Base-by-base conservation (phyloP, 2,113 vertebrate species). In the Copsychus sechellarum region DNA sequence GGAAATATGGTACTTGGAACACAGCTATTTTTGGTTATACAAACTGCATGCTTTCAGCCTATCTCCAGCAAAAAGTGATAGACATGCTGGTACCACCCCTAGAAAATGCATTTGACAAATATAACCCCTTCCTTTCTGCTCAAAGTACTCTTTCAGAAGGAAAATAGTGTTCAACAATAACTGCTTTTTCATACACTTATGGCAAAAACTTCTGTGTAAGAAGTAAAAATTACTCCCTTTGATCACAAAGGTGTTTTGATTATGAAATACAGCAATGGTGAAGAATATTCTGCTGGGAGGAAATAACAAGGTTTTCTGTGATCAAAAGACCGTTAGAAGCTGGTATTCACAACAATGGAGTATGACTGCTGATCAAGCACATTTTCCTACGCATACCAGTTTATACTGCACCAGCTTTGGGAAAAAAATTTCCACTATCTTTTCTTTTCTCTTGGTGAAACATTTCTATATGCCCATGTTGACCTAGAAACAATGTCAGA, bases 301-400 rank as follows among this genome's bases (percentile, higher is more conserved):
- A 70, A 92, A 86, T 71, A 90, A 60, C 22, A 90, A 94, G 40
- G 14, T 34, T 73, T 86, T 5, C 33, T 67, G 5, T 67, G 33
- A 88, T 86, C 80, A 92, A 94, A 95, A 90, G 72, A 36, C 24
- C 47, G 26, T 58, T 86, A 95, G 51, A 88, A 78, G 42, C 43
- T 77, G 14, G 4, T 71, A 66, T 83, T 78, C 60, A 43, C 14
- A 67, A 47, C 69, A 60, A 22, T 25, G 71, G 38, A 51, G 2
- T 54, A 36, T 31, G 29, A 67, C 51, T 88, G 64, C 72, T 86
- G 80, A 83, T 74, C 8, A 86, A 83, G 47, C 38, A 78, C 4
- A n/a, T 84, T 88, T 74, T 64, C 28, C 25, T 56, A 6, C 20
- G 17, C 19, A 22, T 64, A 60, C 15, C 24, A 40, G 18, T 54